Percentiles rank a stretch among this genome's conserved stretches.
phyloP scores from a whole-genome alignment of 35 echinoderm and acorn worm genomes.

The Apostichopus japonicus region DNA sequence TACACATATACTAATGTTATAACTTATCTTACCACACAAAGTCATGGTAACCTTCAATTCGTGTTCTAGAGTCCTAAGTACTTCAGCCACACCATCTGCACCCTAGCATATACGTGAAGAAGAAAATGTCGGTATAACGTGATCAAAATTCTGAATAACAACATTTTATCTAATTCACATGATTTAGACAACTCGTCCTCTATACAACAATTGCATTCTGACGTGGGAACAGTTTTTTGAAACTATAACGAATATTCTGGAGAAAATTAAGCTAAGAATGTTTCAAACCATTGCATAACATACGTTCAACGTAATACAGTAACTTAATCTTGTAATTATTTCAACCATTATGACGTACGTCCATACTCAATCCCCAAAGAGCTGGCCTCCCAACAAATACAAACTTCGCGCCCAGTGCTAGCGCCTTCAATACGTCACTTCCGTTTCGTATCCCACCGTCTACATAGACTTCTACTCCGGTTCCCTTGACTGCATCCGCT shows the following conservation, averaged over 20 bases:
- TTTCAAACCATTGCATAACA: neutral
- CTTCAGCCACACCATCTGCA: constrained; percentile 23
- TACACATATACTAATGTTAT: no score
- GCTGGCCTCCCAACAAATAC: constrained; percentile 19
- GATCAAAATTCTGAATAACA: no score
- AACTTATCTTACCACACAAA: constrained; percentile 10
- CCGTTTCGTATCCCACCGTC: constrained; percentile 17
- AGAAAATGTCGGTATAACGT: no score
- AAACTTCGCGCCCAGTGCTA: constrained; percentile 17
- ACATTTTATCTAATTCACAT: neutral
- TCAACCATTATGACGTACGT: neutral
- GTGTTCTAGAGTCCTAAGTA: neutral
- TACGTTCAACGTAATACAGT: no score
- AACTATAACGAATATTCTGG: no score
- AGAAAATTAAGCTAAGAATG: no score
- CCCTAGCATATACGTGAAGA: neutral
- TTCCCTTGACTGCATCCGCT: neutral
- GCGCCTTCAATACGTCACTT: constrained; percentile 24
- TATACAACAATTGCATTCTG: no score
- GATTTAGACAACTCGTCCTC: no score
- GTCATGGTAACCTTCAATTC: constrained; percentile 25
- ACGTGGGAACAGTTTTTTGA: no score
- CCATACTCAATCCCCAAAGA: neutral
- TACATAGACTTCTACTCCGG: constrained; percentile 5
- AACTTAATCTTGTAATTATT: no score